Percentiles rank a stretch among this genome's conserved stretches.
Conservation (phyloP, 2,888 invertebrate species). For the Drosophila algonquin region DNA sequence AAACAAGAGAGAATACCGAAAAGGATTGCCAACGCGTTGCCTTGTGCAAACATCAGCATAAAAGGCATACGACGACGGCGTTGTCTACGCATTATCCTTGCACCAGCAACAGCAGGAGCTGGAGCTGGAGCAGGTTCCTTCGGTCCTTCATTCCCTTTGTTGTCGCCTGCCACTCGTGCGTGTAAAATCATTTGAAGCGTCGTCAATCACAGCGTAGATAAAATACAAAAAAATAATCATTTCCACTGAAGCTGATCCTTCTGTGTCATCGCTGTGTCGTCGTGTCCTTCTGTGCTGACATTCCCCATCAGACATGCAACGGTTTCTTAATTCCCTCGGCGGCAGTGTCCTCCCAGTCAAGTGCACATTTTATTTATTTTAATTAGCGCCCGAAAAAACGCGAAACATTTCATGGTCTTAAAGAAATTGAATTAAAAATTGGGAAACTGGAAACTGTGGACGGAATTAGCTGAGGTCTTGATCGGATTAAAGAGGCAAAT, state of each 20-base stretch:
- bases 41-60: conserved; percentile 63
- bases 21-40: conserved; percentile 60
- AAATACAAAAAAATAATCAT: conserved; percentile 53
- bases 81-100: conserved; percentile 71
- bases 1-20: conserved; percentile 49
- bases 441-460: background rate
- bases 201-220: conserved; percentile 69
- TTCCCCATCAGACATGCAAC: conserved; percentile 74
- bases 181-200: conserved; percentile 76
- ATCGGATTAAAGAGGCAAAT: conserved; percentile 60
- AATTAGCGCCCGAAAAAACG: conserved; percentile 54
- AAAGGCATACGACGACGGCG: conserved; percentile 41
- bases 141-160: conserved; percentile 26
- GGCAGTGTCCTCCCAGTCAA: conserved; percentile 34
- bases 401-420: conserved; percentile 34
- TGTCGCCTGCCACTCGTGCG: conserved; percentile 66
- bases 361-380: conserved; percentile 75
- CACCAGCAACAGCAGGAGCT: conserved; percentile 7
- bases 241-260: conserved; percentile 51
- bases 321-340: conserved; percentile 49
- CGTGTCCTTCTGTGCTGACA: conserved; percentile 24
- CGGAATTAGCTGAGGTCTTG: conserved; percentile 6
- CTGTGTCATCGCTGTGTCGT: conserved; percentile 11
- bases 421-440: conserved; percentile 23
- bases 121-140: conserved; percentile 35